Evolutionary conservation across 2,888 invertebrate species (phyloP).

Genomic region (Ametastegia equiseti): DNA sequence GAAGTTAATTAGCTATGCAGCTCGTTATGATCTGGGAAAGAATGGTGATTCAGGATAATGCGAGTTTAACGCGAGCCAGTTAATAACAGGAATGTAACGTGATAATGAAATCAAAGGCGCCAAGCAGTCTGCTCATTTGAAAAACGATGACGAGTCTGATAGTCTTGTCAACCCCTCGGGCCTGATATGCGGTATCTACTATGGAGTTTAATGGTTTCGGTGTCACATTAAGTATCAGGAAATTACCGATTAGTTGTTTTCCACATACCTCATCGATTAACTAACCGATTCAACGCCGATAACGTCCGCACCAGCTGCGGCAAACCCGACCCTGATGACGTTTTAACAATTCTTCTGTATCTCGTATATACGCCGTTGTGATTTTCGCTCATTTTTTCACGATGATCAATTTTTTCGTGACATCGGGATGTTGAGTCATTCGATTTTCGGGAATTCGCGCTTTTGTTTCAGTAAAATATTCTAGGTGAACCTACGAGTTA

Average conservation of each 20-base stretch:
- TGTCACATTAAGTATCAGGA: constrained; percentile 4
- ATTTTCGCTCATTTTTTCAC: too few relatives aligned
- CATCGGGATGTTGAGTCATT: too few relatives aligned
- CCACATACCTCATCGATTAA: background rate
- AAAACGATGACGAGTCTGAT: background rate
- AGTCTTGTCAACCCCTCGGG: background rate
- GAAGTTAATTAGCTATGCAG: background rate
- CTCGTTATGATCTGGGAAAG: background rate
- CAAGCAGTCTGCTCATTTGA: constrained; percentile 26
- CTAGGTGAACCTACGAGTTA: too few relatives aligned
- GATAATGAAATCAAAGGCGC: constrained; percentile 24
- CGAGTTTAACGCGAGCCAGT: background rate
- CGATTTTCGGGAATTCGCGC: too few relatives aligned
- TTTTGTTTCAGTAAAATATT: too few relatives aligned
- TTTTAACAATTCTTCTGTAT: too few relatives aligned
- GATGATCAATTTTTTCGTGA: too few relatives aligned
- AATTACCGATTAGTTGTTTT: constrained; percentile 16
- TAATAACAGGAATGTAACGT: constrained; percentile 2
- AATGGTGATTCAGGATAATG: background rate
- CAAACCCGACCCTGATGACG: background rate
- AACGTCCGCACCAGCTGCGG: background rate
- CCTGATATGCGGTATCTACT: background rate
- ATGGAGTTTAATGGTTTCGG: background rate
- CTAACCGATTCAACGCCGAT: background rate
- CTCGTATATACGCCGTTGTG: too few relatives aligned